A percentile compares a stretch with the other conserved stretches of the same genome.
Evolutionary conservation across 2,797 vertebrate genomes (phyloP).

Genomic region (Micrastur ruficollis): DNA sequence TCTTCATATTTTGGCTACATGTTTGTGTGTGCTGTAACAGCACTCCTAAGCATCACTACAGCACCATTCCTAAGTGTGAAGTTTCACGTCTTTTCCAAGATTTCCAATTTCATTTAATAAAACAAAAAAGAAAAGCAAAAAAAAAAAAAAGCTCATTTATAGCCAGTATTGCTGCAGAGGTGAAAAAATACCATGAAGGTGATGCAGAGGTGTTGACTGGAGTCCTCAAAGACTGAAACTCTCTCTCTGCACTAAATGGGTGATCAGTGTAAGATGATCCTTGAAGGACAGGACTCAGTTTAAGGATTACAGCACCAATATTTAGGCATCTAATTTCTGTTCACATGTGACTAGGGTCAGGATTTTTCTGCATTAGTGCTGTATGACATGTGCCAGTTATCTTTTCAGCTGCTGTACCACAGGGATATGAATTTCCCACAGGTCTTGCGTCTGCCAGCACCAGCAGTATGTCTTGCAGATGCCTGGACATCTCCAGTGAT

Average conservation of each 20-base stretch:
- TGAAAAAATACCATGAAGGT: not conserved
- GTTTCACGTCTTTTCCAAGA: not conserved
- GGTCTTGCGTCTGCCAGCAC: not conserved
- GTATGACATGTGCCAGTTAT: rapidly evolving
- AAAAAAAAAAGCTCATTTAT: not conserved
- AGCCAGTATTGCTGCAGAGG: not conserved
- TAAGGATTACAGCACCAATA: not conserved
- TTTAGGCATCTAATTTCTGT: not conserved
- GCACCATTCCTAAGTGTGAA: not conserved
- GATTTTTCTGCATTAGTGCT: not conserved
- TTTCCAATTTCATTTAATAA: not conserved
- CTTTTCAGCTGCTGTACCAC: not conserved
- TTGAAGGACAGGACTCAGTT: not conserved
- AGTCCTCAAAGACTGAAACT: not conserved
- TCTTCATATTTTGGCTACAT: not conserved
- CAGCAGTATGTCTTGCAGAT: not conserved
- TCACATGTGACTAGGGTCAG: not conserved
- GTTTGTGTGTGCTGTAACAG: not conserved
- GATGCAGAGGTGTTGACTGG: not conserved
- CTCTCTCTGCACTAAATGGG: not conserved
- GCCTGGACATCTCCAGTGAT: not conserved
- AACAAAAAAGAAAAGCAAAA: not conserved
- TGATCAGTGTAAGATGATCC: not conserved
- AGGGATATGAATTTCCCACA: too few species aligned
- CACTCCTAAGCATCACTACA: not conserved